Conservation (phyloP, 1,140 invertebrate species). For the Ooceraea biroi region DNA sequence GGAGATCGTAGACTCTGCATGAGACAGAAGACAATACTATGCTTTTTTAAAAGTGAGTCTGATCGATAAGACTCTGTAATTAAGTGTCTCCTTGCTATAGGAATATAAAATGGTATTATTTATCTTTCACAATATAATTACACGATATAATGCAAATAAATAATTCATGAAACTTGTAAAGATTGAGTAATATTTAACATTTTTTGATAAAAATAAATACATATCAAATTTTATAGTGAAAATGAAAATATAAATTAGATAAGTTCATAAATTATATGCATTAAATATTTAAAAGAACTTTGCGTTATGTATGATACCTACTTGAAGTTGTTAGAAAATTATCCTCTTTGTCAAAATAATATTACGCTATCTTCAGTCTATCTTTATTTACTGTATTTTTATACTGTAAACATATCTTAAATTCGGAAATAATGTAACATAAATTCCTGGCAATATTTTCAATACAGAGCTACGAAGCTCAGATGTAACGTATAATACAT, state of each 20-base stretch:
- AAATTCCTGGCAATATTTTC: background rate
- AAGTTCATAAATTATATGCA: too few species aligned
- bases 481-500: background rate
- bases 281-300: background rate
- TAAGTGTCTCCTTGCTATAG: background rate
- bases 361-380: background rate
- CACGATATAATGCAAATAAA: slow-evolving; percentile 11
- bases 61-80: slow-evolving; percentile 29
- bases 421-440: slow-evolving; percentile 24
- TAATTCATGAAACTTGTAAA: background rate
- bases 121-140: background rate
- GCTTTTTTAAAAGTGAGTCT: slow-evolving; percentile 5
- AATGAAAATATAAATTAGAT: too few species aligned
- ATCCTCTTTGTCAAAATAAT: slow-evolving; percentile 19
- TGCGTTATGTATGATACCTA: background rate
- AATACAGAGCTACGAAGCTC: background rate
- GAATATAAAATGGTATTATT: background rate
- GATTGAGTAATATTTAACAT: background rate
- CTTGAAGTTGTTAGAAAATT: slow-evolving; percentile 14
- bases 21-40: background rate
- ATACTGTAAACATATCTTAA: too few species aligned
- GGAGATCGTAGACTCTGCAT: slow-evolving; percentile 15
- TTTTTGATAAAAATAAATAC: background rate
- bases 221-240: background rate
- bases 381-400: slow-evolving; percentile 16